phyloP scores from a whole-genome alignment of 2,888 invertebrate genomes.

The Onthophagus sagittarius region DNA sequence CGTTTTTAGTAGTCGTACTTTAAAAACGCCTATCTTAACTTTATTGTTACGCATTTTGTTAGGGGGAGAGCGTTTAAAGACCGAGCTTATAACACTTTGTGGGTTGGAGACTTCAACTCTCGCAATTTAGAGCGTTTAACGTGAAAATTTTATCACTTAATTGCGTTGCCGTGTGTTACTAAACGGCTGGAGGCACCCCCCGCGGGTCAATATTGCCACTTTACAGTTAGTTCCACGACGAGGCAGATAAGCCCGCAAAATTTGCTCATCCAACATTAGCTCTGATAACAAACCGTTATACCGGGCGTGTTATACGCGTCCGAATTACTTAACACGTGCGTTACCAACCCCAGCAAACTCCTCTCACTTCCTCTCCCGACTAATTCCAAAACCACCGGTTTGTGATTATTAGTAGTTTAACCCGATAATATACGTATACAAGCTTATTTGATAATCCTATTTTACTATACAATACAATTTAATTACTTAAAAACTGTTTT shows the following conservation, averaged over 20 bases:
- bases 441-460: not conserved
- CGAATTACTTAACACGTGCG: constrained; percentile 18
- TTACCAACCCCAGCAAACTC: not conserved
- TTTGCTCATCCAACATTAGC: constrained; percentile 22
- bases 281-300: constrained; percentile 19
- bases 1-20: not conserved
- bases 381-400: not conserved
- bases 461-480: not conserved
- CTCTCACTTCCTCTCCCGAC: not conserved
- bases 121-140: constrained; percentile 1
- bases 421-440: not conserved
- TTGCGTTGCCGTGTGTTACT: constrained; percentile 12
- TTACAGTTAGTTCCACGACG: constrained; percentile 19
- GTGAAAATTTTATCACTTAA: constrained; percentile 22
- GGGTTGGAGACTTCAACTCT: not conserved
- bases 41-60: not conserved
- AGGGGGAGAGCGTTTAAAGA: not conserved
- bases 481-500: not conserved
- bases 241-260: constrained; percentile 21
- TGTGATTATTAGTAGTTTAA: not conserved
- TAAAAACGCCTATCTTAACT: not conserved
- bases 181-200: constrained; percentile 16
- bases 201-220: constrained; percentile 22
- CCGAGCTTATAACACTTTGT: not conserved
- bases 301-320: constrained; percentile 9